These are phyloP conservation scores for Bradynema listronoti DNA, from an alignment of 1,140 invertebrate species.

Conservation along the genomic window DNA sequence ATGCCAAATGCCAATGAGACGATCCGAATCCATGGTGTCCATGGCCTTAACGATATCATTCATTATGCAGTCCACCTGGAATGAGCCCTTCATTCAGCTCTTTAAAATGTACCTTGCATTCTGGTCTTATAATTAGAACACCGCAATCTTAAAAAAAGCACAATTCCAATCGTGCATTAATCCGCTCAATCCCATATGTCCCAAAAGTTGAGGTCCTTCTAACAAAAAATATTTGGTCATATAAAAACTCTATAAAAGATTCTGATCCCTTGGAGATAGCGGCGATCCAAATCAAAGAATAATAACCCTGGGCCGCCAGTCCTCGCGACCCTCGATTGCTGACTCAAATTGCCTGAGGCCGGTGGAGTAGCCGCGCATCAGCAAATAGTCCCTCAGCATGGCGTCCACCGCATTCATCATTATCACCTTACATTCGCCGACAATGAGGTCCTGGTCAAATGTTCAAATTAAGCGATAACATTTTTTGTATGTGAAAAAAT, in stretches of 20 bases:
- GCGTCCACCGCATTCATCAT: constrained; percentile 8
- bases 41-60: constrained; percentile 22
- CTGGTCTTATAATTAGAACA: neutral
- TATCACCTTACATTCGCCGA: too few relatives aligned
- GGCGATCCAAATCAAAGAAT: too few relatives aligned
- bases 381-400: constrained; percentile 21
- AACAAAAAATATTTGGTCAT: too few relatives aligned
- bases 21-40: constrained; percentile 24
- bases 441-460: too few relatives aligned
- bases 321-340: constrained; percentile 10
- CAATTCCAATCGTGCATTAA: too few relatives aligned
- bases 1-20: constrained; percentile 33
- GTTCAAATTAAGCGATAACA: neutral
- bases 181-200: neutral
- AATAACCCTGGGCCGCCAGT: constrained; percentile 20
- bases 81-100: too few relatives aligned
- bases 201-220: neutral
- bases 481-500: neutral
- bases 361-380: constrained; percentile 15
- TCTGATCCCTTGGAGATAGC: too few relatives aligned
- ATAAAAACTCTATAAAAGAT: too few relatives aligned
- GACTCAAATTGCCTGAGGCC: constrained; percentile 15
- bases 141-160: too few relatives aligned
- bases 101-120: neutral
- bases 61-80: constrained; percentile 29